phyloP scores from a whole-genome alignment of 2,797 vertebrate genomes.

The Melanitta fusca region DNA sequence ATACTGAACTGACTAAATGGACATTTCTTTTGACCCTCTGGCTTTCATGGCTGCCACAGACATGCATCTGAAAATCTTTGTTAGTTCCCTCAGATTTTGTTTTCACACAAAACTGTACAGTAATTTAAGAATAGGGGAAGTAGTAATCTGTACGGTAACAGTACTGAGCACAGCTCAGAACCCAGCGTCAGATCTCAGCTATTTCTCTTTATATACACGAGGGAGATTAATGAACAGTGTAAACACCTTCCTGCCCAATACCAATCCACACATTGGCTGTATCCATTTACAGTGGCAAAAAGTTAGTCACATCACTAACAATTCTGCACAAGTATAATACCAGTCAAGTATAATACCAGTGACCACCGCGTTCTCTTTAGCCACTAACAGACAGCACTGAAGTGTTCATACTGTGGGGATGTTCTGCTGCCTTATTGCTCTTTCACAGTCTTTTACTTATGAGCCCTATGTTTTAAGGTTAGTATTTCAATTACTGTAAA shows the following conservation, averaged over 20 bases:
- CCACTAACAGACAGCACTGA: not conserved
- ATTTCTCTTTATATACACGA: not conserved
- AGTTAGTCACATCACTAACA: not conserved
- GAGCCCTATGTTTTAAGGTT: not conserved
- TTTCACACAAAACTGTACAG: not conserved
- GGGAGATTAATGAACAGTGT: not conserved
- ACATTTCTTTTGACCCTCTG: not conserved
- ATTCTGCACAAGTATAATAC: not conserved
- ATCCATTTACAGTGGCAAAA: not conserved
- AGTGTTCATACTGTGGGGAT: not conserved
- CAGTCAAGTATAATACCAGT: not conserved
- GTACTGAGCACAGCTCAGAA: not conserved
- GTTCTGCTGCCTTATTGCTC: not conserved
- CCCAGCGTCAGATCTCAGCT: not conserved
- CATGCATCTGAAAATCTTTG: not conserved
- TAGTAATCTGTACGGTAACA: not conserved
- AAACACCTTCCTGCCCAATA: not conserved
- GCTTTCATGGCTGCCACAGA: not conserved
- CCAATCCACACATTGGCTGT: not conserved
- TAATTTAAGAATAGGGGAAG: too few species aligned
- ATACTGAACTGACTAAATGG: not conserved
- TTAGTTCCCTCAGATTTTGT: not conserved
- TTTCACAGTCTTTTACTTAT: not conserved
- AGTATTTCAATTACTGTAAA: too few species aligned
- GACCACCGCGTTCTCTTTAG: not conserved